Conservation (phyloP, 2,113 vertebrate genomes). For the Dendrocopos noguchii region DNA sequence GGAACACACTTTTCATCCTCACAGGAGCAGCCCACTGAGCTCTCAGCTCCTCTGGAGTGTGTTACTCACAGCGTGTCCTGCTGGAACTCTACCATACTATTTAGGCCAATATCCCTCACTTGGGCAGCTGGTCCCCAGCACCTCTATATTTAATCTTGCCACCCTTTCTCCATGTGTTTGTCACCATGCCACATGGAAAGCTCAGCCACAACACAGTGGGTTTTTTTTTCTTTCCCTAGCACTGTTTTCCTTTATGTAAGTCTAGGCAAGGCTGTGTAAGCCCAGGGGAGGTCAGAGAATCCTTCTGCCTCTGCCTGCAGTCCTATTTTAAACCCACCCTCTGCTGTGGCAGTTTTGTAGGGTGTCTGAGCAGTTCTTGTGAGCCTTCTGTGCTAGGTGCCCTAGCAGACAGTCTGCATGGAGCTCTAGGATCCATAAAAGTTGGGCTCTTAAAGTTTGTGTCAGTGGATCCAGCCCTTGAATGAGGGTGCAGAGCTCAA, state of each 20-base stretch:
- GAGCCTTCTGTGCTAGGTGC: background rate
- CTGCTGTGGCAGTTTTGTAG: background rate
- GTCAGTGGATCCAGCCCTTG: background rate
- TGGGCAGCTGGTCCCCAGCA: background rate
- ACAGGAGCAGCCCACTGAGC: background rate
- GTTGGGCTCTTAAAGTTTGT: background rate
- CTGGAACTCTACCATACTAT: background rate
- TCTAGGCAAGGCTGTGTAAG: background rate
- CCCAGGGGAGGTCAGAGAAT: background rate
- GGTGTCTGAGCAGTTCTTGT: background rate
- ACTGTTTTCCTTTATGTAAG: background rate
- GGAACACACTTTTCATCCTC: background rate
- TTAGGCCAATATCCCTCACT: background rate
- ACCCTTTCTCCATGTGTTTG: background rate
- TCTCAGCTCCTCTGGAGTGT: background rate
- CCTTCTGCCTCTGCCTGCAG: background rate
- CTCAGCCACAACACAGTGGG: background rate
- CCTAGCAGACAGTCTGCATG: background rate
- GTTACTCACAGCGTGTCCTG: background rate
- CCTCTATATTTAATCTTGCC: background rate
- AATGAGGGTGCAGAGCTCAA: background rate
- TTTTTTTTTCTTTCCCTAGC: background rate
- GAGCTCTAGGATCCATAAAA: background rate
- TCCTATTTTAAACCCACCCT: background rate
- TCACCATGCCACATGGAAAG: background rate